A percentile compares a stretch with the other conserved stretches of the same genome.
phyloP scores from a whole-genome alignment of 2,888 invertebrate genomes.

The Schrankia costaestrigalis region DNA sequence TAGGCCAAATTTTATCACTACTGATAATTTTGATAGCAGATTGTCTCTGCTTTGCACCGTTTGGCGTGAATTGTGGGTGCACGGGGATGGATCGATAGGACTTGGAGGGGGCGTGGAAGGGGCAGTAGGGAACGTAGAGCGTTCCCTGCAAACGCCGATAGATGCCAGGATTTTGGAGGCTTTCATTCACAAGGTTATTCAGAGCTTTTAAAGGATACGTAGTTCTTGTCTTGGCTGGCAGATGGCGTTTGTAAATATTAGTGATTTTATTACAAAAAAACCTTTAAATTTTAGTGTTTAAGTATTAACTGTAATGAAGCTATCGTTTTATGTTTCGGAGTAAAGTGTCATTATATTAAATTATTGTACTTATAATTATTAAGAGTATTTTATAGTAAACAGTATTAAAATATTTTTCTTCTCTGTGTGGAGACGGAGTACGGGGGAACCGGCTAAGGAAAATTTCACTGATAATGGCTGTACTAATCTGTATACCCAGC shows the following conservation, averaged over 20 bases:
- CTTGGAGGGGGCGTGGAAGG: constrained; percentile 38
- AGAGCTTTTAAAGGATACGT: constrained; percentile 31
- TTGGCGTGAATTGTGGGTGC: constrained; percentile 60
- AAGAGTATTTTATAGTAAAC: not conserved
- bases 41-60: constrained; percentile 56
- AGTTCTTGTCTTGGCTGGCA: constrained; percentile 18
- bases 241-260: constrained; percentile 28
- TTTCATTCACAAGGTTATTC: constrained; percentile 22
- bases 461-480: no score
- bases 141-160: constrained; percentile 52
- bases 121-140: constrained; percentile 33
- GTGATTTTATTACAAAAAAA: no score
- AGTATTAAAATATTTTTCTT: not conserved
- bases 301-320: no score
- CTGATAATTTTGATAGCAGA: constrained; percentile 48
- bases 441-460: not conserved
- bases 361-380: no score
- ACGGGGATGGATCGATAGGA: constrained; percentile 64
- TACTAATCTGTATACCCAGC: no score
- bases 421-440: not conserved
- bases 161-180: constrained; percentile 57
- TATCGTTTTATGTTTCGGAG: no score
- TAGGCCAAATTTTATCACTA: constrained; percentile 51
- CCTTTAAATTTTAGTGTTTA: no score
- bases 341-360: no score